Evolutionary conservation across 2,113 vertebrate species (phyloP).

Genomic region (Prionailurus bengalensis): DNA sequence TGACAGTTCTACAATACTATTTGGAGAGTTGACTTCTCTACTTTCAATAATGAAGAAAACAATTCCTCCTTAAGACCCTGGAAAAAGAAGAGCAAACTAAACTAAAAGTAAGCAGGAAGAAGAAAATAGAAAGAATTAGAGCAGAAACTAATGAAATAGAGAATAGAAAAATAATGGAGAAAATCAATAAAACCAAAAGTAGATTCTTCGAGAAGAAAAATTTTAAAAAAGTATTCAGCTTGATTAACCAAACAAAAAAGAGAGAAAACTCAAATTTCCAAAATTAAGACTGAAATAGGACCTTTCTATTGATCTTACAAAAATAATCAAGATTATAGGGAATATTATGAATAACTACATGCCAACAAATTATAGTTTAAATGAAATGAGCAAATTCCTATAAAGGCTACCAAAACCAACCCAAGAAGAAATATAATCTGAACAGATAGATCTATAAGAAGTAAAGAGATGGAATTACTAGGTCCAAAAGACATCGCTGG

Average conservation of each 20-base stretch:
- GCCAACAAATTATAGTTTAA: neutral
- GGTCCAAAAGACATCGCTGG: neutral
- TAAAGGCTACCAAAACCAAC: neutral
- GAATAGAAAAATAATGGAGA: neutral
- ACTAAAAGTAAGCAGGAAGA: neutral
- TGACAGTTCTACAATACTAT: neutral
- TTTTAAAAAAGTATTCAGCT: neutral
- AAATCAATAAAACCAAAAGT: neutral
- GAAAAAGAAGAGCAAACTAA: neutral
- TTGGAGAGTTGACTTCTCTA: neutral
- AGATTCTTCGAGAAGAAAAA: neutral
- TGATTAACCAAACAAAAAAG: neutral
- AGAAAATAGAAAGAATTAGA: neutral
- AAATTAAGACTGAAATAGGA: neutral
- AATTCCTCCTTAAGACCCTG: neutral
- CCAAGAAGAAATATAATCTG: neutral
- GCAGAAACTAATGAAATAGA: neutral
- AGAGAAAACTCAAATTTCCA: neutral
- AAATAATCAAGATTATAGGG: neutral
- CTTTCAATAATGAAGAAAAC: constrained; percentile 14
- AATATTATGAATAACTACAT: neutral
- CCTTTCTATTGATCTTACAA: neutral
- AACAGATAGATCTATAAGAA: neutral
- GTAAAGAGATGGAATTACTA: neutral
- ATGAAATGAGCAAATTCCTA: neutral